Conservation (phyloP, 1,140 invertebrate species). For the Formica exsecta region DNA sequence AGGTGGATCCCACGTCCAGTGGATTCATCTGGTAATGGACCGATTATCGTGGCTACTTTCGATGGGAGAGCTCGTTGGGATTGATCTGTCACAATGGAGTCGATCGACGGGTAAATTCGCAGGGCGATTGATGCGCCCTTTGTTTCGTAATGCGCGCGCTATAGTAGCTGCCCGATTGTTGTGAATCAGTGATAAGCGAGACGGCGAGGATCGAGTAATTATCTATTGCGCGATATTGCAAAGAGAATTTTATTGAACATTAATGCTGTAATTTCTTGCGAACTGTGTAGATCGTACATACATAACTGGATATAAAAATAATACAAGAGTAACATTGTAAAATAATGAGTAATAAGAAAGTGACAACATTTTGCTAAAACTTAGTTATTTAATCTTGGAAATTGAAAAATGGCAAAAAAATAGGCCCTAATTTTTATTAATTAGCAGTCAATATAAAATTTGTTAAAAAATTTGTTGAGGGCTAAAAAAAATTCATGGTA, state of each 20-base stretch:
- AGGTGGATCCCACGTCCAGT: slow-evolving; percentile 47
- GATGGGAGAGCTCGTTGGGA: slow-evolving; percentile 46
- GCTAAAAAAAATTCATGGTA: not conserved
- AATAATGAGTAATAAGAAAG: not conserved
- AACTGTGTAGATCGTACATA: not conserved
- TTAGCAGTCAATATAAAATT: not conserved
- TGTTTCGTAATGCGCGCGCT: slow-evolving; percentile 53
- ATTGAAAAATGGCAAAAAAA: not conserved
- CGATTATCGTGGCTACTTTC: slow-evolving; percentile 59
- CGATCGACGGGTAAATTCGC: slow-evolving; percentile 59
- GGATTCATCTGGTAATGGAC: slow-evolving; percentile 61
- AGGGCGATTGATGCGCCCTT: slow-evolving; percentile 54
- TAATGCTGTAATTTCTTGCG: not conserved
- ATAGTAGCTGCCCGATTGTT: slow-evolving; percentile 52
- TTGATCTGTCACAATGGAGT: slow-evolving; percentile 64
- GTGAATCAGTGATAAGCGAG: slow-evolving; percentile 48
- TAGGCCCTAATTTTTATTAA: not conserved
- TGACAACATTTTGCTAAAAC: not conserved
- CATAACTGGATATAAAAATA: not conserved
- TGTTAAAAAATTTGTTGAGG: not conserved
- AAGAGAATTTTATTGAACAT: not conserved
- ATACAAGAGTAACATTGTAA: not conserved
- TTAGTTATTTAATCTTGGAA: not conserved
- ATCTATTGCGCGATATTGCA: not conserved
- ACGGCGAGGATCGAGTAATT: slow-evolving; percentile 35